Evolutionary conservation across 2,113 vertebrate species (phyloP).

Genomic region (Serinus canaria): DNA sequence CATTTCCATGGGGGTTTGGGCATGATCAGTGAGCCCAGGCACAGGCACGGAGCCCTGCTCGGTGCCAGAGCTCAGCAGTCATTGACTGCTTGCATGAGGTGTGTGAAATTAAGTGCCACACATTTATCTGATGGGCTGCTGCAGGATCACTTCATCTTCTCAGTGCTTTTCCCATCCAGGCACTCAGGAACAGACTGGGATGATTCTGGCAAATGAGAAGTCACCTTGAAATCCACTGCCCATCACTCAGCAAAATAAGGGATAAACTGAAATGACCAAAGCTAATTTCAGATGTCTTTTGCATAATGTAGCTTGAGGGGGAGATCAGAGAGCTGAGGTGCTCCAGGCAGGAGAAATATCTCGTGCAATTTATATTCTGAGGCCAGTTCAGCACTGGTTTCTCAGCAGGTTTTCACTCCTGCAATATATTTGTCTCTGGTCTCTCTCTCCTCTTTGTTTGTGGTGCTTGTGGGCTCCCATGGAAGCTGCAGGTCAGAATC

Average conservation of each 20-base stretch:
- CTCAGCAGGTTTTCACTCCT: neutral
- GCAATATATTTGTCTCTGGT: neutral
- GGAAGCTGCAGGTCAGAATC: neutral
- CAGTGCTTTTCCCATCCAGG: neutral
- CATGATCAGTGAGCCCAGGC: neutral
- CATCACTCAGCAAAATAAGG: neutral
- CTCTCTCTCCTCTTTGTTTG: neutral
- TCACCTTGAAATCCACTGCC: conserved; percentile 48
- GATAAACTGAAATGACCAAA: conserved; percentile 31
- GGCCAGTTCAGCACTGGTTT: neutral
- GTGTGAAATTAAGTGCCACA: conserved; percentile 27
- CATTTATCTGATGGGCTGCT: neutral
- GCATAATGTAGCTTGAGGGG: neutral
- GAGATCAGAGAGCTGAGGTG: neutral
- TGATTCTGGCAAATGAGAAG: neutral
- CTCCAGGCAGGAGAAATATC: neutral
- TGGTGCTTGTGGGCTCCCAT: neutral
- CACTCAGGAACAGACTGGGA: neutral
- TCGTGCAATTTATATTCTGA: neutral
- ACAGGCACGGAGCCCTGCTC: neutral
- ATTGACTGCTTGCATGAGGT: conserved; percentile 31
- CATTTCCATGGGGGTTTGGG: neutral
- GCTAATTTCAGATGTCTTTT: conserved; percentile 25
- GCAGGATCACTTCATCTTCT: neutral
- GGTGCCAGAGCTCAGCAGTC: neutral